Conservation (phyloP, 2,797 vertebrate species). For the Carcharodon carcharias region DNA sequence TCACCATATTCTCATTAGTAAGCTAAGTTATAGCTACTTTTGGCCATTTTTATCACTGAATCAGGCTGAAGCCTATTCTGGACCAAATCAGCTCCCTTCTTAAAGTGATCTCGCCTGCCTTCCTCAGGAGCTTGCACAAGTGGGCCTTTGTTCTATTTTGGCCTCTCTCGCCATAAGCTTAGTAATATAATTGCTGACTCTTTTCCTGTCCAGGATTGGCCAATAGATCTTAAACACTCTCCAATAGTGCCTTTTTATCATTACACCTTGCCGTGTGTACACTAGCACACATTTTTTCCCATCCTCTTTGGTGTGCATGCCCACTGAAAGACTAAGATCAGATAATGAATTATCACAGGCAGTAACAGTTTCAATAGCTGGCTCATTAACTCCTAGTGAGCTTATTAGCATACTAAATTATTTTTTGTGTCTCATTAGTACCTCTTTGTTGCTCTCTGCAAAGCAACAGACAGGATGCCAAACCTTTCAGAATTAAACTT, state of each 20-base stretch:
- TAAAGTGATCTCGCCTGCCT: neutral
- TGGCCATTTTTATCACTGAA: neutral
- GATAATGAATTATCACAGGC: neutral
- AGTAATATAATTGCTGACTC: neutral
- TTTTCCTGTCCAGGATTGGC: neutral
- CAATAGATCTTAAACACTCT: neutral
- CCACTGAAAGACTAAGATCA: neutral
- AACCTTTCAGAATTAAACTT: neutral
- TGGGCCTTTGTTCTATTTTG: neutral
- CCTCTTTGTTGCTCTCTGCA: neutral
- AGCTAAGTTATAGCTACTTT: neutral
- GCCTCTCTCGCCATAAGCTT: neutral
- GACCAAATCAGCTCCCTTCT: neutral
- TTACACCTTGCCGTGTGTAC: neutral
- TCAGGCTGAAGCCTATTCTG: neutral
- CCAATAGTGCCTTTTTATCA: neutral
- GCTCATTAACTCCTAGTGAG: slow-evolving; percentile 17
- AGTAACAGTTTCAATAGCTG: slow-evolving; percentile 13
- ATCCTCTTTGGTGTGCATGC: neutral
- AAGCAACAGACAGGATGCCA: neutral
- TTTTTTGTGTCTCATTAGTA: neutral
- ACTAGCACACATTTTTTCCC: neutral
- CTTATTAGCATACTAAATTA: neutral
- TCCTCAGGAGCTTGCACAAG: neutral
- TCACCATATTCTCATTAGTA: neutral